Percentiles rank a stretch among this genome's conserved stretches.
These are phyloP conservation scores for Oopsacas minuta DNA, from an alignment of 37 sponge, comb jelly and placozoan genomes.

Conservation along the genomic window DNA sequence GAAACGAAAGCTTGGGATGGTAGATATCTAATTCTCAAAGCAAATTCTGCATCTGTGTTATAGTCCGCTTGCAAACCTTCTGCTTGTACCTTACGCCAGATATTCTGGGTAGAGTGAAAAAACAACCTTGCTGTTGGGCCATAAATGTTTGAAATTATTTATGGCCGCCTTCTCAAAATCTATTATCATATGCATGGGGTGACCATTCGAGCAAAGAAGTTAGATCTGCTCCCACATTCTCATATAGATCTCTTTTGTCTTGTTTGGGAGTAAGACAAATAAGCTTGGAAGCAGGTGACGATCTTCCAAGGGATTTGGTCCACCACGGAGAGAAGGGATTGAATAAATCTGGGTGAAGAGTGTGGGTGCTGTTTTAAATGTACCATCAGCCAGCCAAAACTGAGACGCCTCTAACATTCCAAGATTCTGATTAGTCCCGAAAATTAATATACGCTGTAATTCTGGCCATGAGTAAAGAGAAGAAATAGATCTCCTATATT, in stretches of 20 bases:
- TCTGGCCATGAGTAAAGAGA: not conserved
- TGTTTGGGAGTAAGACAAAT: not conserved
- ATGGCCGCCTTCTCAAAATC: not conserved
- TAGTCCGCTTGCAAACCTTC: not conserved
- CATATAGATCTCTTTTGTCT: not conserved
- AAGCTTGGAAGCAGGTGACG: not conserved
- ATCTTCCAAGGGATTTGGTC: not conserved
- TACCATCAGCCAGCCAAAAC: not conserved
- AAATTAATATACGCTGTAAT: not conserved
- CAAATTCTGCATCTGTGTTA: not conserved
- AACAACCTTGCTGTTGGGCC: not conserved
- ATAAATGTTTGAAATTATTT: not conserved
- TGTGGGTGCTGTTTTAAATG: not conserved
- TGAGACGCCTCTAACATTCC: not conserved
- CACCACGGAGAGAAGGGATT: not conserved
- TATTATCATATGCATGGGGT: not conserved
- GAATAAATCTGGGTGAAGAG: not conserved
- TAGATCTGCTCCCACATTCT: not conserved
- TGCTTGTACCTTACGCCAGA: slow-evolving; percentile 17
- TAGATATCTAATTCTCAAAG: not conserved
- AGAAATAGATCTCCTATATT: not conserved
- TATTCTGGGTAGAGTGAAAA: slow-evolving; percentile 7
- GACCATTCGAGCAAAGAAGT: not conserved
- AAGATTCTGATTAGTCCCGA: not conserved
- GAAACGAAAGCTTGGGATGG: not conserved